Conservation (phyloP, 2,888 invertebrate species). For the Brenthis daphne region DNA sequence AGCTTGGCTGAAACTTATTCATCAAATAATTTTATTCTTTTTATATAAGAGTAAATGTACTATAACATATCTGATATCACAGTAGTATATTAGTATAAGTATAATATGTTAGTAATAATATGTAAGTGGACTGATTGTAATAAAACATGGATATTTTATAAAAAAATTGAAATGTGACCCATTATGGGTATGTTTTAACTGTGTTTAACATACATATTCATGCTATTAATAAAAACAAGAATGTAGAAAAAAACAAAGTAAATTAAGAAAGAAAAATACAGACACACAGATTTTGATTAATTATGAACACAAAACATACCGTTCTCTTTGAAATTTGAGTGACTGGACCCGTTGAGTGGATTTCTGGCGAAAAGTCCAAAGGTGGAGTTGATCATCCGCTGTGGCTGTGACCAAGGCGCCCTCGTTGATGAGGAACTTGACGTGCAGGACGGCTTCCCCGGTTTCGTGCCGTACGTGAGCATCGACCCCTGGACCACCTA, state of each 20-base stretch:
- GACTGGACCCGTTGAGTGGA: constrained; percentile 97
- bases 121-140: neutral
- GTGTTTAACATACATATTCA: neutral
- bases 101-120: neutral
- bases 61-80: neutral
- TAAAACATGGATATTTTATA: neutral
- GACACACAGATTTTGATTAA: neutral
- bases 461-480: constrained; percentile 94
- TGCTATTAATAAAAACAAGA: constrained; percentile 6
- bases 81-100: neutral
- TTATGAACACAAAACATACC: constrained; percentile 76
- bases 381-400: constrained; percentile 96
- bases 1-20: neutral
- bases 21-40: constrained; percentile 1
- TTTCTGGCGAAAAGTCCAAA: constrained; percentile 98
- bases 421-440: constrained; percentile 98
- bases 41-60: neutral
- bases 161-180: too few relatives aligned
- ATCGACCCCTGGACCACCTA: constrained; percentile 98
- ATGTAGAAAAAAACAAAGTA: neutral
- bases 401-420: constrained; percentile 97
- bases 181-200: too few relatives aligned
- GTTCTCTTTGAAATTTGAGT: constrained; percentile 98
- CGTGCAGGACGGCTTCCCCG: constrained; percentile 91
- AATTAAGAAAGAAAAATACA: neutral